Conservation (phyloP, 1,140 invertebrate species). For the Anadara kagoshimensis region DNA sequence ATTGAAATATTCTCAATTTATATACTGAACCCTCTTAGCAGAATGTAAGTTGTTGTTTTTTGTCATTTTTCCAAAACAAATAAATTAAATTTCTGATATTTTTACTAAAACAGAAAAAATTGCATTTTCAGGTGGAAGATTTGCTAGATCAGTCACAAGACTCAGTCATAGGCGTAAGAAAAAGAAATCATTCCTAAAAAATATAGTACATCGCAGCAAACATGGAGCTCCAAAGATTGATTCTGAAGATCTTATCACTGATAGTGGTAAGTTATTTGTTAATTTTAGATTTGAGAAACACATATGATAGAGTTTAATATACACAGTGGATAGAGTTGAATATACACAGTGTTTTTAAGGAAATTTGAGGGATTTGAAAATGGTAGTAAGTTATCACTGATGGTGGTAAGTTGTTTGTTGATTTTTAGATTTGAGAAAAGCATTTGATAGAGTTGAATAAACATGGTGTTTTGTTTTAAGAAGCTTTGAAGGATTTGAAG, state of each 20-base stretch:
- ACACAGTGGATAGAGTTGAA: too few species aligned
- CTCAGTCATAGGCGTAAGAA: conserved; percentile 61
- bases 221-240: conserved; percentile 36
- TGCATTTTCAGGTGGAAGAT: conserved; percentile 70
- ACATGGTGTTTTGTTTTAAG: too few species aligned
- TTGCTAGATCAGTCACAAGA: conserved; percentile 72
- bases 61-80: neutral
- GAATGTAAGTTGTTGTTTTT: neutral
- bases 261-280: conserved; percentile 42
- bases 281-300: conserved; percentile 4
- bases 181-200: conserved; percentile 46
- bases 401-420: conserved; percentile 28
- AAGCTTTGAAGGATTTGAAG: too few species aligned
- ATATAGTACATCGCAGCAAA: conserved; percentile 12
- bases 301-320: too few species aligned
- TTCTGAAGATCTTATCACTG: conserved; percentile 46
- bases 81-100: neutral
- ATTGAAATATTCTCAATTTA: neutral
- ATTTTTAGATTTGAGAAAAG: too few species aligned
- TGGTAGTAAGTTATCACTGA: conserved; percentile 48
- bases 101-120: neutral
- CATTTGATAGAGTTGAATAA: too few species aligned
- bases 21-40: neutral
- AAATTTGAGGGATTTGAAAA: too few species aligned
- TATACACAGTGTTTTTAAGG: too few species aligned